These are phyloP conservation scores for Halyomorpha halys DNA, from an alignment of 1,140 invertebrate species.

Conservation along the genomic window DNA sequence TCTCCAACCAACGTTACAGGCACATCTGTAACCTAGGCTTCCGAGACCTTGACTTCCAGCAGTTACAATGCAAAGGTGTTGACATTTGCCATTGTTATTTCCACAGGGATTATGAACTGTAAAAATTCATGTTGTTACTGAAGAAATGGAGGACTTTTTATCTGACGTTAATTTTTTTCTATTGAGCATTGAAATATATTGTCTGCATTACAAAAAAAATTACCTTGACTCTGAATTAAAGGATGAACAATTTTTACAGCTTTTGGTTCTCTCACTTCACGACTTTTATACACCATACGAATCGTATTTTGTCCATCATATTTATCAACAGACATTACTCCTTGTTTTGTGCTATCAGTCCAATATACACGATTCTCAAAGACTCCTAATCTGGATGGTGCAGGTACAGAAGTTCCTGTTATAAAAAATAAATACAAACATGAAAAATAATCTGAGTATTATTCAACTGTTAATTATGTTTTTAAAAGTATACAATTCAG, in stretches of 20 bases:
- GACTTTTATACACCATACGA: conserved; percentile 66
- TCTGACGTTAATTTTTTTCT: no score
- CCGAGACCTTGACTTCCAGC: conserved; percentile 58
- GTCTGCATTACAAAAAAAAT: conserved; percentile 20
- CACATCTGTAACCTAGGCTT: conserved; percentile 82
- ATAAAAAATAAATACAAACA: not conserved
- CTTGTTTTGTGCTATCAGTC: conserved; percentile 93
- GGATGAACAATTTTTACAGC: conserved; percentile 72
- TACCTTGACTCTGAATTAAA: conserved; percentile 55
- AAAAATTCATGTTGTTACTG: not conserved
- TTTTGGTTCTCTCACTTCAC: conserved; percentile 69
- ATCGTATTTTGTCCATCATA: conserved; percentile 67
- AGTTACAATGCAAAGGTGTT: conserved; percentile 92
- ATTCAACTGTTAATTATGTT: not conserved
- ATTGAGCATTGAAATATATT: not conserved
- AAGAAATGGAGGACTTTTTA: no score
- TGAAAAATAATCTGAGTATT: not conserved
- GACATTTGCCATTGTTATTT: conserved; percentile 79
- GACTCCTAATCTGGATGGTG: conserved; percentile 68
- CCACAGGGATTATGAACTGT: conserved; percentile 77
- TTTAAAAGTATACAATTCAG: no score
- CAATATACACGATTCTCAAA: conserved; percentile 90
- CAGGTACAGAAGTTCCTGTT: conserved; percentile 67
- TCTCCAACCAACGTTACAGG: conserved; percentile 83
- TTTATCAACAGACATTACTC: conserved; percentile 84